Conservation (phyloP, 2,113 vertebrate species). For the Monopterus albus region DNA sequence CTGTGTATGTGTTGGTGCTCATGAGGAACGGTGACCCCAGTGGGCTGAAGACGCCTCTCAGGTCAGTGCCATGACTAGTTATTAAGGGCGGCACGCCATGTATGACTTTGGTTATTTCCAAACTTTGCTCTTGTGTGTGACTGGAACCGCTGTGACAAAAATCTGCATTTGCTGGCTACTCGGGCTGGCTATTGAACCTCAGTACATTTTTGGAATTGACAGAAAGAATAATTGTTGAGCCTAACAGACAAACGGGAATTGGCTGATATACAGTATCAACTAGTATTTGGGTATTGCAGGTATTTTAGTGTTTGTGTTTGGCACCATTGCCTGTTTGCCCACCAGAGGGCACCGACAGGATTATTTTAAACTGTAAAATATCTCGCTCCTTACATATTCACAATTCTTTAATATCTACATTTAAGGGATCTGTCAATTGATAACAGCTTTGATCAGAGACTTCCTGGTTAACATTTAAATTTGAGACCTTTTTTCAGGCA, state of each 20-base stretch:
- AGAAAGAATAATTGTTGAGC: background rate
- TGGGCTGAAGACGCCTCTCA: constrained; percentile 20
- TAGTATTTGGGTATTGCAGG: background rate
- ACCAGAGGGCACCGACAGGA: background rate
- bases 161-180: constrained; percentile 23
- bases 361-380: background rate
- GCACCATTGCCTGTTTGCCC: background rate
- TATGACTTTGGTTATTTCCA: constrained; percentile 52
- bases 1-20: constrained; percentile 21
- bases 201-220: background rate
- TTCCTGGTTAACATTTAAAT: background rate
- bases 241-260: background rate
- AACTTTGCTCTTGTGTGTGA: constrained; percentile 35
- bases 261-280: background rate
- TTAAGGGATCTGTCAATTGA: background rate
- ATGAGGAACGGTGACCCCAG: constrained; percentile 26
- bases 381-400: background rate
- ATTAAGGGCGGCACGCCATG: constrained; percentile 30
- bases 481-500: background rate
- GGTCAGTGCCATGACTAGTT: constrained; percentile 58
- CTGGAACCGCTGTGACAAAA: constrained; percentile 2
- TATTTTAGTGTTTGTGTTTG: background rate
- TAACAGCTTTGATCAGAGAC: background rate
- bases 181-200: background rate
- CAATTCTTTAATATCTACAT: background rate